Evolutionary conservation across 2,888 invertebrate species (phyloP).

Genomic region (Amphipyra tragopoginis): DNA sequence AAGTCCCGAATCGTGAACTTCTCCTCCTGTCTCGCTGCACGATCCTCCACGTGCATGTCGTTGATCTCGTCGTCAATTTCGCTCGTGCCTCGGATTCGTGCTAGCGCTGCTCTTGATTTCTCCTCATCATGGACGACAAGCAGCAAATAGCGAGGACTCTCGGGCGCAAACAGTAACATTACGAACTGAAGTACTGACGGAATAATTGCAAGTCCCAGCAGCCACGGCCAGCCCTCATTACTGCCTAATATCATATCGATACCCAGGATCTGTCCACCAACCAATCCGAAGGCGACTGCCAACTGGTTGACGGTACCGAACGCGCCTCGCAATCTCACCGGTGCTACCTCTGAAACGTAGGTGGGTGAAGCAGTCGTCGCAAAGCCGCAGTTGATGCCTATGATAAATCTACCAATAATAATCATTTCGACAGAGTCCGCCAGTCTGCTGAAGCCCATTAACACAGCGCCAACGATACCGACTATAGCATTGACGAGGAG

Average conservation of each 20-base stretch:
- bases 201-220: slow-evolving; percentile 82
- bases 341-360: slow-evolving; percentile 87
- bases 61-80: slow-evolving; percentile 86
- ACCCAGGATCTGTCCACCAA: slow-evolving; percentile 83
- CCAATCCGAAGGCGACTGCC: slow-evolving; percentile 85
- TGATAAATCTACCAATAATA: slow-evolving; percentile 92
- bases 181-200: slow-evolving; percentile 81
- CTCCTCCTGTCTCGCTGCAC: slow-evolving; percentile 80
- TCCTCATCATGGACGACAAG: slow-evolving; percentile 82
- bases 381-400: slow-evolving; percentile 93
- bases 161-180: slow-evolving; percentile 83
- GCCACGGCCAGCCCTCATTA: slow-evolving; percentile 84
- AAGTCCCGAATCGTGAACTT: slow-evolving; percentile 82
- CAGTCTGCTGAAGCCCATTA: slow-evolving; percentile 92
- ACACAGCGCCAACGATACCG: slow-evolving; percentile 91
- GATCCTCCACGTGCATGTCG: slow-evolving; percentile 86
- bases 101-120: slow-evolving; percentile 74
- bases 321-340: slow-evolving; percentile 81
- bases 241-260: slow-evolving; percentile 86
- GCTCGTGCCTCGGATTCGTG: slow-evolving; percentile 77
- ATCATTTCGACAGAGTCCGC: slow-evolving; percentile 92
- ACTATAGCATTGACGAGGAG: slow-evolving; percentile 91
- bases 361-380: slow-evolving; percentile 88
- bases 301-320: slow-evolving; percentile 87
- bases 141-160: slow-evolving; percentile 84